Evolutionary conservation across 2,888 invertebrate species (phyloP).

Genomic region (Elegia similella): DNA sequence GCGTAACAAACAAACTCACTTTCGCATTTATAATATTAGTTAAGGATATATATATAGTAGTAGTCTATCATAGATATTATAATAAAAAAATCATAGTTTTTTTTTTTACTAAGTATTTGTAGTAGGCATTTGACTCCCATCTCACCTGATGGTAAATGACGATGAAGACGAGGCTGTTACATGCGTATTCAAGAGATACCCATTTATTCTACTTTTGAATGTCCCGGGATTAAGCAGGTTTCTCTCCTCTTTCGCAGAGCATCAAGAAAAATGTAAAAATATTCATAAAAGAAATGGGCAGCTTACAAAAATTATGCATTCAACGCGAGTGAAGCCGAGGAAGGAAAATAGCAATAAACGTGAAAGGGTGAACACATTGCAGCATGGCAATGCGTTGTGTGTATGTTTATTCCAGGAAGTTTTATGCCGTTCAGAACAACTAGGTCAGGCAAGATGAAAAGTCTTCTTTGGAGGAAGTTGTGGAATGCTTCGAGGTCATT

Average conservation of each 20-base stretch:
- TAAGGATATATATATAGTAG: no score
- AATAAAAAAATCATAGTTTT: no score
- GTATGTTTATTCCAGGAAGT: slow-evolving; percentile 9
- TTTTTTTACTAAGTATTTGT: no score
- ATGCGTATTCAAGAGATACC: no score
- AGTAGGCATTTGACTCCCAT: no score
- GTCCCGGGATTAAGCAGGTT: not conserved
- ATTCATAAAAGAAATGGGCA: not conserved
- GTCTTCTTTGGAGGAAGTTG: not conserved
- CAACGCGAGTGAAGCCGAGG: not conserved
- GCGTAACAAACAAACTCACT: no score
- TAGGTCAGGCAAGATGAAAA: slow-evolving; percentile 2
- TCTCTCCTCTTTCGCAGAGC: not conserved
- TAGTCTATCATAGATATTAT: no score
- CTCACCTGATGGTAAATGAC: no score
- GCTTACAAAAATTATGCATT: not conserved
- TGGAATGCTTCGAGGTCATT: not conserved
- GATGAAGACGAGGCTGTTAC: no score
- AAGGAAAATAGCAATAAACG: slow-evolving; percentile 5
- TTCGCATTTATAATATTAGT: no score
- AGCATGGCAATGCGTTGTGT: not conserved
- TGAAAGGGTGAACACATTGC: slow-evolving; percentile 9
- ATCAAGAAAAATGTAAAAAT: not conserved
- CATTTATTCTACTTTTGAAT: no score
- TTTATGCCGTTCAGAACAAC: slow-evolving; percentile 2